Conservation (phyloP, 2,113 vertebrate genomes). For the Grallaria varia region DNA sequence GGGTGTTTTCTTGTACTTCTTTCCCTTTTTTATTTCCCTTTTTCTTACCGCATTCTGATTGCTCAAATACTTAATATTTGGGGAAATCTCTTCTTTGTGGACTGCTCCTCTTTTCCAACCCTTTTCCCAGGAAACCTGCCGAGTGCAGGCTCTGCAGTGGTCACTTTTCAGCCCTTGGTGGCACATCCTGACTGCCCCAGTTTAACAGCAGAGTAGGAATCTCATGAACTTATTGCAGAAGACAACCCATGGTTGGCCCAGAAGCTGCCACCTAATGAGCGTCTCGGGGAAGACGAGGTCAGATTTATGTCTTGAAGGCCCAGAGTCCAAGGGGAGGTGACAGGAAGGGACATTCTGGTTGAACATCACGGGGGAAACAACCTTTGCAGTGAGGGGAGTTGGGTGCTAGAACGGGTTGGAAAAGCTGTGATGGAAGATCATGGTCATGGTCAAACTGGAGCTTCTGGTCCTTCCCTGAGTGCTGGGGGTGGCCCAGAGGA, state of each 20-base stretch:
- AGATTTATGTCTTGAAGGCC: background rate
- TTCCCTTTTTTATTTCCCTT: background rate
- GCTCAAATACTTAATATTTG: background rate
- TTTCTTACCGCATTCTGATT: background rate
- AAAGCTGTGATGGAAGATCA: background rate
- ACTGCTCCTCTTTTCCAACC: background rate
- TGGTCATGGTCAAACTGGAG: background rate
- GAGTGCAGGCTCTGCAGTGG: background rate
- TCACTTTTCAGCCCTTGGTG: background rate
- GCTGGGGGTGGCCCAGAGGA: background rate
- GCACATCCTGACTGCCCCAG: background rate
- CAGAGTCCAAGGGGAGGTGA: background rate
- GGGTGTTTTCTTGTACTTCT: background rate
- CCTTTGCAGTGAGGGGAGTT: background rate
- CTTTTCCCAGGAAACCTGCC: background rate
- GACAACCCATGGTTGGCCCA: background rate
- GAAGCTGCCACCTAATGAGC: background rate
- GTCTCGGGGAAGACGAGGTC: background rate
- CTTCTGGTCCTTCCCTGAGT: background rate
- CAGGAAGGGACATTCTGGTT: background rate
- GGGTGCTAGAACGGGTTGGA: background rate
- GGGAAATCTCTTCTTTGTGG: background rate
- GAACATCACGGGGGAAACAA: accelerated
- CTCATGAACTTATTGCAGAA: background rate
- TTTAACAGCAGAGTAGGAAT: background rate